Conservation (phyloP, 2,888 invertebrate species). For the Sipha maydis region DNA sequence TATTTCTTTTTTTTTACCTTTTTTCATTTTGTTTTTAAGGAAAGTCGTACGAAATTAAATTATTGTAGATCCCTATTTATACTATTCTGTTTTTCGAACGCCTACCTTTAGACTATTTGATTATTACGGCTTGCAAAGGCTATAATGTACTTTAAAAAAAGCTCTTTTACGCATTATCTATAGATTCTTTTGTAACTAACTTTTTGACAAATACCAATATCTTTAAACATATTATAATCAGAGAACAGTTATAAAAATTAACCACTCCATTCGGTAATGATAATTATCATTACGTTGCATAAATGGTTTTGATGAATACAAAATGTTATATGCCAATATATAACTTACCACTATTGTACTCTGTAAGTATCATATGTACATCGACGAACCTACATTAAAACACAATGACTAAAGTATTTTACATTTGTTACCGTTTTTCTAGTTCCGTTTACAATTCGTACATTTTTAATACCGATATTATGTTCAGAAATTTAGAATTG, state of each 20-base stretch:
- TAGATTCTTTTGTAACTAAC: background rate
- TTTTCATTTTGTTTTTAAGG: constrained; percentile 34
- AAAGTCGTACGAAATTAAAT: constrained; percentile 18
- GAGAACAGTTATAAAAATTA: background rate
- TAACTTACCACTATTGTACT: too few relatives aligned
- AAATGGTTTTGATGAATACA: too few relatives aligned
- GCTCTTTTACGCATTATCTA: background rate
- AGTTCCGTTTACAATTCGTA: too few relatives aligned
- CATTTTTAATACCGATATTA: too few relatives aligned
- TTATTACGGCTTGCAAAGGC: constrained; percentile 17
- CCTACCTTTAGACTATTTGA: constrained; percentile 29
- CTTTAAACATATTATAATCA: background rate
- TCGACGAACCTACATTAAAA: too few relatives aligned
- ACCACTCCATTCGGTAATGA: too few relatives aligned
- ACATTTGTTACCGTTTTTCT: too few relatives aligned
- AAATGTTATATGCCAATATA: too few relatives aligned
- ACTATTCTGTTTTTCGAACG: constrained; percentile 21
- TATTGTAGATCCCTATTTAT: constrained; percentile 35
- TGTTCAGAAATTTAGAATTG: too few relatives aligned
- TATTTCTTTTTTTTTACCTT: constrained; percentile 2
- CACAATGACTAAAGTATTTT: too few relatives aligned
- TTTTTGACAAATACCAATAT: background rate
- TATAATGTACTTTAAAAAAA: constrained; percentile 31
- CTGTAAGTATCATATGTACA: too few relatives aligned
- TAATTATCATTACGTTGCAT: too few relatives aligned